Evolutionary conservation across 2,797 vertebrate genomes (phyloP), one percentile per base, ranked within the genome.

Genomic region (Loriculus beryllinus): DNA sequence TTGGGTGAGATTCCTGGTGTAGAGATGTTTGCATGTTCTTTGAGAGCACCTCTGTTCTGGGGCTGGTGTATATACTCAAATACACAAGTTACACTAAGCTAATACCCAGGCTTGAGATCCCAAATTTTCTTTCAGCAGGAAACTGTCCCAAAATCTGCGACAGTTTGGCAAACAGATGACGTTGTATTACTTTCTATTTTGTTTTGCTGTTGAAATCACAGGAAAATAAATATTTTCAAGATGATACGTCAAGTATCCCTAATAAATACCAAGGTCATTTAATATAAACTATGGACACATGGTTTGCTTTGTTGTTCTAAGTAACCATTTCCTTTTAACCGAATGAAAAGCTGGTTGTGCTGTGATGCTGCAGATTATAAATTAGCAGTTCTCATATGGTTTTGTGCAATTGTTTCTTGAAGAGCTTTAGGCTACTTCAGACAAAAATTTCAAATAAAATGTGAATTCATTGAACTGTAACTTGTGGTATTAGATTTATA

Each of bases 381-480:
- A 97, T 96, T 92, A 96, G 90, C 93, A 83, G 81, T 80, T 97
- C 88, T 95, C 74, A 47, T 84, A 49, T 48, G 77, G 70, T 25
- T 93, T 70, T 75, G 65, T 88, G 93, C 88, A 95, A 96, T 96
- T 90, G 92, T 96, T 82, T 96, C 89, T 92, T 67, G 95, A 93
- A 97, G 97, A 96, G 98, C 98, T 99, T 96, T 97, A 97, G 98
- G 98, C 97, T 76, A 96, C 96, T 95, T 93, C 80, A 86, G 72
- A 83, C 92, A 92, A 72, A 96, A 96, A 77, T 85, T 96, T 97
- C 97, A 97, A 97, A 97, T 97, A 97, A 98, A 98, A 98, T 97
- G 96, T 92, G 97, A 98, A 98, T 96, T 94, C 98, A 96, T 82
- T 98, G 98, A 98, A 97, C 98, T 98, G 99, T 98, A 97, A 98